These are phyloP conservation scores for Lineus longissimus DNA, from an alignment of 1,140 invertebrate genomes.

Conservation along the genomic window DNA sequence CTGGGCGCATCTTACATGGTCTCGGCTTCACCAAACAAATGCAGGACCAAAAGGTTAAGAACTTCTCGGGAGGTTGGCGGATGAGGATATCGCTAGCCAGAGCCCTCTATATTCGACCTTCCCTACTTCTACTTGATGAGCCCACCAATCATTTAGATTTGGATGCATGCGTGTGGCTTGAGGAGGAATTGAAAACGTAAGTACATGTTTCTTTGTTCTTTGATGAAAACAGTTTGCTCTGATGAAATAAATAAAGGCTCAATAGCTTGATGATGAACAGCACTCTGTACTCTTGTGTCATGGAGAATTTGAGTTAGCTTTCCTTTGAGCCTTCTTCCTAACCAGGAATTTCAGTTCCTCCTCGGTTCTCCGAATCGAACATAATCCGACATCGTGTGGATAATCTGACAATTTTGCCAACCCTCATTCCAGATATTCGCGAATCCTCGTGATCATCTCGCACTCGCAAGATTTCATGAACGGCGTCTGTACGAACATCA, in stretches of 20 bases:
- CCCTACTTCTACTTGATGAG: slow-evolving; percentile 59
- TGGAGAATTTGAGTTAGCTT: too few species aligned
- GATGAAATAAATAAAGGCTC: too few species aligned
- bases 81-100: slow-evolving; percentile 98
- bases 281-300: too few species aligned
- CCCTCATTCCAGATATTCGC: slow-evolving; percentile 72
- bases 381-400: too few species aligned
- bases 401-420: too few species aligned
- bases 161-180: slow-evolving; percentile 98
- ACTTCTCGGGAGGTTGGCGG: slow-evolving; percentile 79
- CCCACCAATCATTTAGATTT: slow-evolving; percentile 70
- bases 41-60: slow-evolving; percentile 65
- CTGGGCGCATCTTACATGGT: slow-evolving; percentile 92
- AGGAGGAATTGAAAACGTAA: slow-evolving; percentile 90
- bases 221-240: too few species aligned
- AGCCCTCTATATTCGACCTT: slow-evolving; percentile 51
- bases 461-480: slow-evolving; percentile 99
- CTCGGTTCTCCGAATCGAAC: too few species aligned
- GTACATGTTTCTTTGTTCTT: too few species aligned
- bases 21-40: slow-evolving; percentile 93
- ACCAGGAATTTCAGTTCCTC: too few species aligned
- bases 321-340: too few species aligned
- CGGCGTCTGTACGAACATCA: slow-evolving; percentile 97
- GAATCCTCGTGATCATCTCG: slow-evolving; percentile 97
- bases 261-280: too few species aligned